Conservation (phyloP, 2,797 vertebrate genomes). For the Alectoris magna region DNA sequence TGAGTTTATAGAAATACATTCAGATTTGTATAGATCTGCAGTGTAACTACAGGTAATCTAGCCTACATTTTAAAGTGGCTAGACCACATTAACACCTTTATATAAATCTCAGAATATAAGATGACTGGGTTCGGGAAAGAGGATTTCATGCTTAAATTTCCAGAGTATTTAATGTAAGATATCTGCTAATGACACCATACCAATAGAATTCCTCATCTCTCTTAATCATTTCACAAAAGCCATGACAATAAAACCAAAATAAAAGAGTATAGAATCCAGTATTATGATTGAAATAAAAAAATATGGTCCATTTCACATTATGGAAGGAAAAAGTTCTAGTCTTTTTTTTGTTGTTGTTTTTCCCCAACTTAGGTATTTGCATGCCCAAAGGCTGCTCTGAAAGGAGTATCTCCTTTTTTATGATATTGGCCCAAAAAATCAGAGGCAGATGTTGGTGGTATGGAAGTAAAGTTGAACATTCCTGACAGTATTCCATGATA, state of each 20-base stretch:
- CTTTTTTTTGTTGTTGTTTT: background rate
- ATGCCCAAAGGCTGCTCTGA: no score
- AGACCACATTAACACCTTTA: background rate
- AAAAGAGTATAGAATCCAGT: background rate
- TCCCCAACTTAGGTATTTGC: no score
- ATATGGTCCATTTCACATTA: background rate
- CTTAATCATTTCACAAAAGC: background rate
- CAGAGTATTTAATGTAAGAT: background rate
- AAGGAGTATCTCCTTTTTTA: no score
- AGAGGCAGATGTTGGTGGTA: no score
- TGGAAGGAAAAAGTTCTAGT: background rate
- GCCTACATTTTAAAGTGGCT: background rate
- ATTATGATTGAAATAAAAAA: background rate
- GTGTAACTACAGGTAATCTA: background rate
- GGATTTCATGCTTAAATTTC: background rate
- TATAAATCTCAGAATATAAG: background rate
- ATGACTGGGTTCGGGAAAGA: background rate
- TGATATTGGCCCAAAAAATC: no score
- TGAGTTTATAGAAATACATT: background rate
- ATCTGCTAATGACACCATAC: background rate
- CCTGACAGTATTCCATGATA: no score
- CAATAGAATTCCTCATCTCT: background rate
- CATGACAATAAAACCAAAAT: background rate
- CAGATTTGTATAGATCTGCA: background rate
- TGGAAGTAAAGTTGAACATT: no score